Conservation (phyloP, 92 coral and sea anemone genomes). For the Palythoa caribaeorum region DNA sequence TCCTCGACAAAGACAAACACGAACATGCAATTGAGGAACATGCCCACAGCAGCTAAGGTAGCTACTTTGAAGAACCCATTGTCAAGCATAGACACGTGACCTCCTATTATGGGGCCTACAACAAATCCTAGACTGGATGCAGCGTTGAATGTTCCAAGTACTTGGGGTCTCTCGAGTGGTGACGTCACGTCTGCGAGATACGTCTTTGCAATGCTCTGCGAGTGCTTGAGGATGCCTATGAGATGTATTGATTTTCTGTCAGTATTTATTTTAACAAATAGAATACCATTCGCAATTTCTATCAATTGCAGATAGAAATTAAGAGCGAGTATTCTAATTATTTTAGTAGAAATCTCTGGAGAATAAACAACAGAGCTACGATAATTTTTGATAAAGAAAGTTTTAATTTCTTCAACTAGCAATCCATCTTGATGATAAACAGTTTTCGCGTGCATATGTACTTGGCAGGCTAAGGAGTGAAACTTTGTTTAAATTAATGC, state of each 20-base stretch:
- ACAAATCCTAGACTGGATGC: slow-evolving; percentile 91
- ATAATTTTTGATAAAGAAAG: too few relatives aligned
- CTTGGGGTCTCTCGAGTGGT: slow-evolving; percentile 76
- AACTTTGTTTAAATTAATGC: too few relatives aligned
- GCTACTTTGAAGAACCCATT: slow-evolving; percentile 87
- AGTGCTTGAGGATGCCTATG: slow-evolving; percentile 93
- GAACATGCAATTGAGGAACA: slow-evolving; percentile 72
- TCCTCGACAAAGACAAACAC: slow-evolving; percentile 76
- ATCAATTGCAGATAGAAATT: too few relatives aligned
- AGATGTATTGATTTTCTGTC: background rate
- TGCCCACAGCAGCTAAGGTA: slow-evolving; percentile 67
- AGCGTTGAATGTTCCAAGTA: slow-evolving; percentile 94
- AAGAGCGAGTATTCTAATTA: too few relatives aligned
- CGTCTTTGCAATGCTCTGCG: slow-evolving; percentile 85
- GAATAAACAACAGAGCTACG: too few relatives aligned
- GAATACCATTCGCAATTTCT: too few relatives aligned
- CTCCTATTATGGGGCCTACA: slow-evolving; percentile 96
- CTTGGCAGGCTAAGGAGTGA: too few relatives aligned
- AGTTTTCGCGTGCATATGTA: too few relatives aligned
- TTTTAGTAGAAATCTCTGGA: too few relatives aligned
- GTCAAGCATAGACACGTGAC: slow-evolving; percentile 89
- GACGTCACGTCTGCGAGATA: slow-evolving; percentile 88
- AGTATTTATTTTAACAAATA: background rate
- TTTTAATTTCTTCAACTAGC: too few relatives aligned
- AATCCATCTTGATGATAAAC: too few relatives aligned